A percentile compares a stretch with the other conserved stretches of the same genome.
phyloP scores from a whole-genome alignment of 2,888 invertebrate genomes.

The Cosmopolites sordidus region DNA sequence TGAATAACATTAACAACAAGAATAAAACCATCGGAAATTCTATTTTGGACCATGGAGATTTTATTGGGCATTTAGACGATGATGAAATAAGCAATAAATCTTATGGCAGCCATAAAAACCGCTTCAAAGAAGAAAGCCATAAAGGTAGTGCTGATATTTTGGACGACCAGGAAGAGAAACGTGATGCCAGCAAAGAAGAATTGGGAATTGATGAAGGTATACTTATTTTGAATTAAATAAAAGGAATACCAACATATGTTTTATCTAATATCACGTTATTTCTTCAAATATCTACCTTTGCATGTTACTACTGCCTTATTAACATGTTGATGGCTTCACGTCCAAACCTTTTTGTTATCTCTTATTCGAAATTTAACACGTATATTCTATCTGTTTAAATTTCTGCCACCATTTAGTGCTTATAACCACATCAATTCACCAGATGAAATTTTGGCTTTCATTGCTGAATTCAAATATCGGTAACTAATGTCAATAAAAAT shows the following conservation, averaged over 20 bases:
- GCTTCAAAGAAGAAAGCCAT: slow-evolving; percentile 87
- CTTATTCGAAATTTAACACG: slow-evolving; percentile 2
- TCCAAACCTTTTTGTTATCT: background rate
- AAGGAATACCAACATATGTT: background rate
- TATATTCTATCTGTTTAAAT: background rate
- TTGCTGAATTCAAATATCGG: slow-evolving; percentile 8
- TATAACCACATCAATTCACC: slow-evolving; percentile 9
- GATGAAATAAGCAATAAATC: slow-evolving; percentile 86
- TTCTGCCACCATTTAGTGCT: slow-evolving; percentile 15
- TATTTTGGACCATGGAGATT: slow-evolving; percentile 52
- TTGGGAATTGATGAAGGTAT: slow-evolving; percentile 75
- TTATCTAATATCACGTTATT: background rate
- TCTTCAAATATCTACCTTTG: background rate
- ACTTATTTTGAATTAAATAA: slow-evolving; percentile 3
- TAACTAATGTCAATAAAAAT: slow-evolving; percentile 16
- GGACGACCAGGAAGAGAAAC: slow-evolving; percentile 79
- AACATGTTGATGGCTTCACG: slow-evolving; percentile 9
- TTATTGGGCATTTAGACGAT: slow-evolving; percentile 55
- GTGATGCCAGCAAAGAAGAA: slow-evolving; percentile 88
- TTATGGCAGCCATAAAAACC: slow-evolving; percentile 87
- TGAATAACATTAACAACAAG: slow-evolving; percentile 57
- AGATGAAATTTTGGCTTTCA: slow-evolving; percentile 5
- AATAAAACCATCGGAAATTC: slow-evolving; percentile 74
- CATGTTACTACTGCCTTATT: slow-evolving; percentile 8
- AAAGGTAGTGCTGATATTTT: slow-evolving; percentile 83